These are phyloP conservation scores for Okamejei kenojei DNA, from an alignment of 2,797 vertebrate species.

Conservation along the genomic window DNA sequence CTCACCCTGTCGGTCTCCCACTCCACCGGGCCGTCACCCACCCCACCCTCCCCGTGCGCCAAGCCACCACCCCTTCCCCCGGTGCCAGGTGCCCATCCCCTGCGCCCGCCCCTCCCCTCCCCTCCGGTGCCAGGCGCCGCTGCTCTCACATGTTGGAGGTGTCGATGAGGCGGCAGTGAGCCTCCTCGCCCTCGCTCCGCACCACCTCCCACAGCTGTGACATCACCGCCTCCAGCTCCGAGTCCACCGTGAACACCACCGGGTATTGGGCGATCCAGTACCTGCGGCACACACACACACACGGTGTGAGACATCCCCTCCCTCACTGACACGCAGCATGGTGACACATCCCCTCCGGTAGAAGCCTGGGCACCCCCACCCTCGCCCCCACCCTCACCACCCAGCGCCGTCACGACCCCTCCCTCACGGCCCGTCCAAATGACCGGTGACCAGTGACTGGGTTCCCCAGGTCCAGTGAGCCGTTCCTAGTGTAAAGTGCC, in stretches of 20 bases:
- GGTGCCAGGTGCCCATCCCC: neutral
- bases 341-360: no score
- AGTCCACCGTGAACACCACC: slow-evolving; percentile 67
- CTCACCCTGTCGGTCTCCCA: no score
- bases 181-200: slow-evolving; percentile 57
- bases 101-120: neutral
- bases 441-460: no score
- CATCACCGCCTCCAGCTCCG: slow-evolving; percentile 67
- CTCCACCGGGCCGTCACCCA: no score
- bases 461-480: no score
- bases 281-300: slow-evolving; percentile 49
- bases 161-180: slow-evolving; percentile 60
- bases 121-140: neutral
- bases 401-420: no score
- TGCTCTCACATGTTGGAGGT: slow-evolving; percentile 64
- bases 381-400: no score
- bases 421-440: no score
- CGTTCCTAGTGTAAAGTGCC: no score
- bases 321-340: no score
- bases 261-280: slow-evolving; percentile 76
- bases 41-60: neutral
- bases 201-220: slow-evolving; percentile 71
- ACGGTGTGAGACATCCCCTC: no score
- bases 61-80: neutral
- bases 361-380: no score